A percentile compares a stretch with the other conserved stretches of the same genome.
Conservation (phyloP, 2,888 invertebrate species). For the Trissolcus japonicus region DNA sequence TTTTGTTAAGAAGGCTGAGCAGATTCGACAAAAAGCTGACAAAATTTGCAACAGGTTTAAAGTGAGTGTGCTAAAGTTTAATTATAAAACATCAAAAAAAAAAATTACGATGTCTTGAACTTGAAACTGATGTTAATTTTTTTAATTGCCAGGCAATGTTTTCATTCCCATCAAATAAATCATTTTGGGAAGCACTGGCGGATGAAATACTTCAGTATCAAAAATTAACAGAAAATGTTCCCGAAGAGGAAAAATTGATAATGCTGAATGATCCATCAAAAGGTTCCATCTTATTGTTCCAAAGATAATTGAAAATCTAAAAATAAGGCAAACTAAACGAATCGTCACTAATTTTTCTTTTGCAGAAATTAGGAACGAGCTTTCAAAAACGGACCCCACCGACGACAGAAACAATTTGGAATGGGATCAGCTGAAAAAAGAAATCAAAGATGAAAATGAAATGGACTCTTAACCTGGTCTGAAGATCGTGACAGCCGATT, state of each 20-base stretch:
- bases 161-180: slow-evolving; percentile 79
- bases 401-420: too few relatives aligned
- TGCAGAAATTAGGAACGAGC: too few relatives aligned
- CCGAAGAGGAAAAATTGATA: slow-evolving; percentile 78
- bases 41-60: slow-evolving; percentile 79
- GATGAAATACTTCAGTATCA: slow-evolving; percentile 83
- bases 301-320: too few relatives aligned
- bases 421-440: background rate
- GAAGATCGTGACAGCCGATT: too few relatives aligned
- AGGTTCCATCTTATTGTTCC: too few relatives aligned
- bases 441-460: too few relatives aligned
- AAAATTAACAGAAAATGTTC: slow-evolving; percentile 81
- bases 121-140: background rate
- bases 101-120: too few relatives aligned
- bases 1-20: slow-evolving; percentile 83
- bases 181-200: slow-evolving; percentile 85
- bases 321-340: too few relatives aligned
- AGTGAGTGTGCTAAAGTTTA: slow-evolving; percentile 65
- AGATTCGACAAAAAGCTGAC: slow-evolving; percentile 84
- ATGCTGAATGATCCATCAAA: too few relatives aligned
- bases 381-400: too few relatives aligned
- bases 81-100: background rate
- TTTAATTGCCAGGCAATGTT: slow-evolving; percentile 79
- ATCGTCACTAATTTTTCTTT: too few relatives aligned
- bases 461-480: too few relatives aligned